Evolutionary conservation across 2,888 invertebrate genomes (phyloP).

Genomic region (Cephus pygmeus): DNA sequence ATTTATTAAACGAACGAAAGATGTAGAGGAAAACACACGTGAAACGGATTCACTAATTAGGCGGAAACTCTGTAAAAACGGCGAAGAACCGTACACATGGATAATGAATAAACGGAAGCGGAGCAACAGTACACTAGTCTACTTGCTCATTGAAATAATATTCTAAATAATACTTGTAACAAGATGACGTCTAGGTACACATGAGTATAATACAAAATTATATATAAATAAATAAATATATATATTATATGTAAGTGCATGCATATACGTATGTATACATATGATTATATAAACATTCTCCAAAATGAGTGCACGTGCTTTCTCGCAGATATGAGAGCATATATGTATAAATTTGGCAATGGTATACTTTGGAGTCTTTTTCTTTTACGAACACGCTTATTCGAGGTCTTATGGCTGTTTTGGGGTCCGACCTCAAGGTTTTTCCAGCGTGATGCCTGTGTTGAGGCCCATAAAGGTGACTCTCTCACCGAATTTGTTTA

Average conservation of each 20-base stretch:
- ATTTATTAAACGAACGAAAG: neutral
- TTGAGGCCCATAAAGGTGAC: too few relatives aligned
- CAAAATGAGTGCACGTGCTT: neutral
- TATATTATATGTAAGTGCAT: neutral
- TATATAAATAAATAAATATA: constrained; percentile 37
- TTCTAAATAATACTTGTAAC: constrained; percentile 54
- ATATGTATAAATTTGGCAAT: too few relatives aligned
- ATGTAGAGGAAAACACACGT: neutral
- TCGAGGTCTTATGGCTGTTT: too few relatives aligned
- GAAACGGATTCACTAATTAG: neutral
- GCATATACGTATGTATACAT: neutral
- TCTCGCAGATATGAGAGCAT: neutral
- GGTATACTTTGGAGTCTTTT: too few relatives aligned
- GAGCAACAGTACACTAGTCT: constrained; percentile 39
- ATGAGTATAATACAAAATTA: constrained; percentile 43
- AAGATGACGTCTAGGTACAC: constrained; percentile 40
- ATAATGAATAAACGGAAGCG: constrained; percentile 4
- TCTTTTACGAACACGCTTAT: too few relatives aligned
- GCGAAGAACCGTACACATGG: neutral
- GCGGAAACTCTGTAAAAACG: neutral
- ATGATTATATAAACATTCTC: neutral
- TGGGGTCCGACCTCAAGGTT: too few relatives aligned
- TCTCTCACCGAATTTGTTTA: too few relatives aligned
- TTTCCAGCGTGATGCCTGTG: too few relatives aligned
- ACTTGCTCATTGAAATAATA: constrained; percentile 58